Evolutionary conservation across 2,888 invertebrate species (phyloP), one percentile per base, ranked within the genome.

Genomic region (Nomada fabriciana): DNA sequence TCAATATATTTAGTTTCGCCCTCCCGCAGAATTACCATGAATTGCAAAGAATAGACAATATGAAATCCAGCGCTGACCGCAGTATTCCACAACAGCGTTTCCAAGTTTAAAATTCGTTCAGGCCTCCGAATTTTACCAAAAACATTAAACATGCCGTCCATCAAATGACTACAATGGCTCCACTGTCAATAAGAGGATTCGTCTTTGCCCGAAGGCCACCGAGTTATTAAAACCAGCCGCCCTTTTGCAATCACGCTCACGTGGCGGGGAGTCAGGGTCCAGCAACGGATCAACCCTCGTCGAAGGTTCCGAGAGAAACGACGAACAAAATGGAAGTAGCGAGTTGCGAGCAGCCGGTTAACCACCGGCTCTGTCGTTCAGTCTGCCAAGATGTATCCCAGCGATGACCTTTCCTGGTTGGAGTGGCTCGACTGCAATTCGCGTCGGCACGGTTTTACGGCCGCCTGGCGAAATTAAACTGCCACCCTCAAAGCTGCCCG

Each of bases 381-480:
- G 20, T 25, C 36, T 55, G 53, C 55, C 59, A 47, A 72, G 65
- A 67, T 61, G 76, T 52, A 77, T 73, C 76, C 70, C 23, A 36
- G 42, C 65, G 83, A 77, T 77, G 74, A 77, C 83, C 83, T 75
- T 76, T 82, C 29, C 69, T 63, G 76, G 67, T 64, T 57, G 57
- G 53, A 59, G 55, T 23, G 57, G 60, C 74, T 52, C 52, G 43
- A 11, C 18, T 9, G 64, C 71, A 52, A 71, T 64, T 55, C 61
- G 20, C 55, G 70, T 69, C 76, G 69, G 80, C 65, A 18, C 60
- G 63, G 84, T 76, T 86, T 87, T 87, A 87, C 80, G 76, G 76
- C 80, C 83, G 59, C 63, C 71, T 61, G 71, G 78, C 84, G 83
- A 88, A 88, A 88, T 88, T 86, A 85, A 88, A 88, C 85, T 85